These are phyloP conservation scores for Spodoptera littoralis DNA, from an alignment of 2,888 invertebrate genomes.

Conservation along the genomic window DNA sequence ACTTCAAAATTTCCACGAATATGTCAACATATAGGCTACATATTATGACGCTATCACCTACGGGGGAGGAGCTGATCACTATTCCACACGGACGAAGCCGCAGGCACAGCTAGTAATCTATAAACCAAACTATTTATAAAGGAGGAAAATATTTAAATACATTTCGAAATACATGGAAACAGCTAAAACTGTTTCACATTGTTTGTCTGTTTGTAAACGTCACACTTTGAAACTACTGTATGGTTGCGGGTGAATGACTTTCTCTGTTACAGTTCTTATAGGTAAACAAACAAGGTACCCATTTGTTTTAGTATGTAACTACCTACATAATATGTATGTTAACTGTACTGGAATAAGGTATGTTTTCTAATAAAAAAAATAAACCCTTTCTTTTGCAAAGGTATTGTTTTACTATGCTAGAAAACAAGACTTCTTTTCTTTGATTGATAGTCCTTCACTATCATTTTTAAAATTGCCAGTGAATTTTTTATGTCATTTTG, in stretches of 20 bases:
- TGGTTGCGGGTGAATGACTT: constrained; percentile 49
- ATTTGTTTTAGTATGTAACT: constrained; percentile 3
- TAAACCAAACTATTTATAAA: not conserved
- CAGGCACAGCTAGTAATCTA: not conserved
- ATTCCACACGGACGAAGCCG: too few relatives aligned
- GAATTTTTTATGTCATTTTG: too few relatives aligned
- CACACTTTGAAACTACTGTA: constrained; percentile 19
- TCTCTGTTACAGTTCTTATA: constrained; percentile 35
- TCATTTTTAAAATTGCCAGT: too few relatives aligned
- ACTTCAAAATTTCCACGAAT: too few relatives aligned
- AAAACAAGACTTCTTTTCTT: too few relatives aligned
- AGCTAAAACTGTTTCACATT: constrained; percentile 26
- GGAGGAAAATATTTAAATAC: constrained; percentile 5
- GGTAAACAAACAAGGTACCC: constrained; percentile 37
- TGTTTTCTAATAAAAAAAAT: not conserved
- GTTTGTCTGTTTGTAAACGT: constrained; percentile 39
- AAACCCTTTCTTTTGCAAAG: too few relatives aligned
- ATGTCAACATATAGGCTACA: too few relatives aligned
- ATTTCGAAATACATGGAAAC: constrained; percentile 16
- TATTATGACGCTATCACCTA: too few relatives aligned
- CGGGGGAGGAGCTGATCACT: too few relatives aligned
- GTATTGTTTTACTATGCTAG: too few relatives aligned
- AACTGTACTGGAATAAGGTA: not conserved
- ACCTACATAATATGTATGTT: constrained; percentile 1
- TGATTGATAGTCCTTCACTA: too few relatives aligned